Percentiles rank a stretch among this genome's conserved stretches.
phyloP scores from a whole-genome alignment of 2,113 vertebrate species.

The Raphicerus campestris region DNA sequence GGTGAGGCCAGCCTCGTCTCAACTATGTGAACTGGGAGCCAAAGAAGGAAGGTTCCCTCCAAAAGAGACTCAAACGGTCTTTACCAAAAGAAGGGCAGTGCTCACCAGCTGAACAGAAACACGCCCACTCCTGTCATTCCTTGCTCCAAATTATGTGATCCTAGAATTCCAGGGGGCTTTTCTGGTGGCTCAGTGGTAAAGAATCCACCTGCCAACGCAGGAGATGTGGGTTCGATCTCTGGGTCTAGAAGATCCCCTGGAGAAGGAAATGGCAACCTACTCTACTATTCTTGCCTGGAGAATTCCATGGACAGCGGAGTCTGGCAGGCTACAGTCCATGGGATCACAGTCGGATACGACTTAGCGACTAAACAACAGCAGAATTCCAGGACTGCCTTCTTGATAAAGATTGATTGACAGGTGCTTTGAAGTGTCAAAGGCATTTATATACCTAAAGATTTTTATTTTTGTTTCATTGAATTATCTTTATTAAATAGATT shows the following conservation, averaged over 20 bases:
- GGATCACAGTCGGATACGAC: neutral
- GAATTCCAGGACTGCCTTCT: neutral
- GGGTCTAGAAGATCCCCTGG: neutral
- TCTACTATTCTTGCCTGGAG: neutral
- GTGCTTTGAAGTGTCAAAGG: neutral
- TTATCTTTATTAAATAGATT: neutral
- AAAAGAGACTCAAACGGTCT: neutral
- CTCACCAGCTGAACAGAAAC: neutral
- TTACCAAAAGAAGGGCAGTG: neutral
- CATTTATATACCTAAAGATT: neutral
- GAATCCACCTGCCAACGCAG: neutral
- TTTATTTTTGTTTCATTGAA: neutral
- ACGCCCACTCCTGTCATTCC: accelerated
- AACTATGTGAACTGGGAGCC: neutral
- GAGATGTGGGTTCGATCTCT: neutral
- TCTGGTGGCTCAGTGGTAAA: neutral
- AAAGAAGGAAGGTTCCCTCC: neutral
- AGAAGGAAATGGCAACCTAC: neutral
- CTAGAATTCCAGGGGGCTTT: neutral
- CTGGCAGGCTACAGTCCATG: neutral
- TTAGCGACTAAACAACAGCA: neutral
- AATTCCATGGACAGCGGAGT: neutral
- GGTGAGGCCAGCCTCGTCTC: too few relatives aligned
- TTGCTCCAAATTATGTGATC: neutral
- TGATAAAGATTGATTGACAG: neutral